Evolutionary conservation across 1,140 invertebrate species (phyloP).

Genomic region (Solen grandis): DNA sequence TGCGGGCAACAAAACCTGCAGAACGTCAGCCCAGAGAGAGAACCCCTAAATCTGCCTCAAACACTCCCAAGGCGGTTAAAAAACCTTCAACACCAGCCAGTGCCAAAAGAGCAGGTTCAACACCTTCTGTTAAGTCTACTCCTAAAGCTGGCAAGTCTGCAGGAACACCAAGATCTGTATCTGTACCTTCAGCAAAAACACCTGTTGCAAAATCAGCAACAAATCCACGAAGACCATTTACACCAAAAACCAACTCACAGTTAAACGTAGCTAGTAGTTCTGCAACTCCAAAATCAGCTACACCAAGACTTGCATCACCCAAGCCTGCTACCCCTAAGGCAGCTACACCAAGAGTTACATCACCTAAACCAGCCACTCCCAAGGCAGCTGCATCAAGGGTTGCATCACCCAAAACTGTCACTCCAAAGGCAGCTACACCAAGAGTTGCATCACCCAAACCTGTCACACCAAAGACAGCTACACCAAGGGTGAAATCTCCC

Average conservation of each 20-base stretch:
- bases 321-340: conserved; percentile 21
- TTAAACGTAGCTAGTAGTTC: conserved; percentile 13
- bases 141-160: neutral
- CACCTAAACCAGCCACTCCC: conserved; percentile 6
- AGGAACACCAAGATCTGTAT: too few species aligned
- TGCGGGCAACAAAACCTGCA: neutral
- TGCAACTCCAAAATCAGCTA: conserved; percentile 23
- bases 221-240: conserved; percentile 1
- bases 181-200: too few species aligned
- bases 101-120: conserved; percentile 7
- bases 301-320: conserved; percentile 29
- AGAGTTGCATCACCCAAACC: neutral
- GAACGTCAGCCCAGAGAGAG: conserved; percentile 36
- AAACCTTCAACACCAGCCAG: neutral
- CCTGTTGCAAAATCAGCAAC: neutral
- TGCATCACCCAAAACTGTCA: conserved; percentile 6
- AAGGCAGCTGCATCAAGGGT: conserved; percentile 4
- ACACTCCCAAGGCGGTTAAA: neutral
- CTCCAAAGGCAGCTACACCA: conserved; percentile 5
- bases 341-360: conserved; percentile 20
- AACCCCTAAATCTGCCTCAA: conserved; percentile 40
- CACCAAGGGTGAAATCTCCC: conserved; percentile 21
- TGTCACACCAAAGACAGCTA: conserved; percentile 11
- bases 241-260: neutral
- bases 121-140: neutral